Base-by-base conservation (phyloP, 2,797 vertebrate species). In the Eutrigla gurnardus region DNA sequence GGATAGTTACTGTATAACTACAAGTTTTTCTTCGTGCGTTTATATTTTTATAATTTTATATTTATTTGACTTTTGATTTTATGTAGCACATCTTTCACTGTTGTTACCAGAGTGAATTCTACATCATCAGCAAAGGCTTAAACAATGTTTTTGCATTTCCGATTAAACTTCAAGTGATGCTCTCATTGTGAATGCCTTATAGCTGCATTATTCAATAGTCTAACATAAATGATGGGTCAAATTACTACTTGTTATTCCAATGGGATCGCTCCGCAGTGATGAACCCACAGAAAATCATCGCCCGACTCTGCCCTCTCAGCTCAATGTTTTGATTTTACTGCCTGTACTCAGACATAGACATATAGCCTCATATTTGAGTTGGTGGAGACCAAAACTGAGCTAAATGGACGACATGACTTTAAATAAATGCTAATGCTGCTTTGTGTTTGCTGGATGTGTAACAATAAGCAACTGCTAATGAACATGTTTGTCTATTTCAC, bases 321-420 rank as follows among this genome's bases (percentile, higher is more conserved):
- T 15, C 6, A 36, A 33, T 13, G 17, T 13, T 59, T 52, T 25
- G 25, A 15, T 42, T 35, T 55, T 7, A 11, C 13, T 33, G 7
- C 14, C 0, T 46, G 60, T 6, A 36, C n/a, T n/a, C 33, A 37
- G 6, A 33, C 9, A 2, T 17, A 46, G 7, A 58, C 14, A 33
- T 9, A n/a, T 5, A 6, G 13, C 3, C n/a, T 47, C 32, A 47
- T 55, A 13, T 73, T 61, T 65, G 37, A 32, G 8, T 36, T 36
- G 42, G 35, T 49, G 36, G 54, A 50, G 55, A 57, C 1, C 10
- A 37, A 66, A 75, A 37, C 36, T 10, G 15, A 67, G 45, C 45
- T 52, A 46, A 73, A 53, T 0, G 2, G n/a, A 46, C 6, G 13
- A 5, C 18, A 53, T 0, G 0, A 25, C 15, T 57, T 14, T 8